Percentiles rank a stretch among this genome's conserved stretches.
Evolutionary conservation across 2,113 vertebrate species (phyloP).

Genomic region (Scopus umbretta): DNA sequence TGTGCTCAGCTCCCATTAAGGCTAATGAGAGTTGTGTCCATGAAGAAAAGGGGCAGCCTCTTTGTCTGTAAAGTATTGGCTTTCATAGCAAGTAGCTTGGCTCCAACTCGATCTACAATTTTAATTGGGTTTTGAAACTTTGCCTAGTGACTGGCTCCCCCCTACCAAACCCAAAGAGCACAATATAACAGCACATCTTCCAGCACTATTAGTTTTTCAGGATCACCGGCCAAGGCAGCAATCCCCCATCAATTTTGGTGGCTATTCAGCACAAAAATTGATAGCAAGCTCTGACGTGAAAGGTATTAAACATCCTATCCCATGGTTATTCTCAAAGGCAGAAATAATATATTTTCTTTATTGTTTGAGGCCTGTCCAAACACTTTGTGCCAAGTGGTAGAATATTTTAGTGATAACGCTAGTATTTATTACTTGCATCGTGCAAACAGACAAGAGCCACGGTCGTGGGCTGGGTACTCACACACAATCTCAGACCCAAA

Average conservation of each 20-base stretch:
- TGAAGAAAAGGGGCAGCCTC: background rate
- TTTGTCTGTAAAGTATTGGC: conserved; percentile 7
- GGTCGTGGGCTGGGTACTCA: background rate
- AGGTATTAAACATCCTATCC: background rate
- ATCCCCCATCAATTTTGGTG: background rate
- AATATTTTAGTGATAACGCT: background rate
- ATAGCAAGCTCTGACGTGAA: background rate
- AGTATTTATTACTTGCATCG: background rate
- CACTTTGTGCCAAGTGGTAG: background rate
- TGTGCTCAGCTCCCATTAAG: conserved; percentile 16
- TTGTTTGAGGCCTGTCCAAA: background rate
- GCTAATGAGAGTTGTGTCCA: conserved; percentile 14
- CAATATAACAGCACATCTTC: background rate
- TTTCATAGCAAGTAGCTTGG: conserved; percentile 39
- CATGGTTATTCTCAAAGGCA: background rate
- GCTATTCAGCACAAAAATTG: background rate
- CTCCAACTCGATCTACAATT: conserved; percentile 43
- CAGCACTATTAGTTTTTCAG: background rate
- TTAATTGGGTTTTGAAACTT: conserved; percentile 38
- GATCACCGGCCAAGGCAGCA: background rate
- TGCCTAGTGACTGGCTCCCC: background rate
- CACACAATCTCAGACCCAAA: background rate
- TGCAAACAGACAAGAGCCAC: background rate
- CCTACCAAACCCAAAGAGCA: background rate
- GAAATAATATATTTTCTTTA: background rate